Percentiles rank a stretch among this genome's conserved stretches.
phyloP scores from a whole-genome alignment of 2,113 vertebrate genomes.

The Suricata suricatta region DNA sequence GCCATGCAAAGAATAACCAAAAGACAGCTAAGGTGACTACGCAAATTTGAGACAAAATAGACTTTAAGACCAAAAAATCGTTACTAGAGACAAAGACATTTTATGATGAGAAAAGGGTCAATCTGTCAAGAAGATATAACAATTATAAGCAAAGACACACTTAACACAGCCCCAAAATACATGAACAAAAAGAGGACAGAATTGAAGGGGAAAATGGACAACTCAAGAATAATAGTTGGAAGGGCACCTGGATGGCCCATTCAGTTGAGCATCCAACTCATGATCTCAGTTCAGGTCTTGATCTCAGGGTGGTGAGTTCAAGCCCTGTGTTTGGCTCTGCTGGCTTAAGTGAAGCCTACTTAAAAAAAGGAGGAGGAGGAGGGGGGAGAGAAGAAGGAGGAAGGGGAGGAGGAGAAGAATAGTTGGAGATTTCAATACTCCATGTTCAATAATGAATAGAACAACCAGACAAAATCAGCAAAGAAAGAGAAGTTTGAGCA shows the following conservation, averaged over 20 bases:
- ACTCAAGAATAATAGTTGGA: background rate
- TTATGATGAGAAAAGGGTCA: background rate
- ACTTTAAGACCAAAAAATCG: background rate
- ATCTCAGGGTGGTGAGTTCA: too few relatives aligned
- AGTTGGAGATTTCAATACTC: background rate
- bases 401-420: too few relatives aligned
- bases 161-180: background rate
- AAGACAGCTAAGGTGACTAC: background rate
- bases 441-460: background rate
- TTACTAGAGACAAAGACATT: background rate
- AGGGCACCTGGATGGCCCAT: too few relatives aligned
- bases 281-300: too few relatives aligned
- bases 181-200: background rate
- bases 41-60: background rate
- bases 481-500: background rate
- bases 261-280: too few relatives aligned
- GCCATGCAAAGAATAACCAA: background rate
- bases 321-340: too few relatives aligned
- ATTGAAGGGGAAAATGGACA: background rate
- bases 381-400: fast-evolving
- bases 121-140: background rate
- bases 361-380: too few relatives aligned
- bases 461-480: background rate
- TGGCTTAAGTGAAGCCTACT: too few relatives aligned
- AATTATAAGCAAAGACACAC: background rate